Base-by-base conservation (phyloP, 2,888 invertebrate species). In the Nebria salina region DNA sequence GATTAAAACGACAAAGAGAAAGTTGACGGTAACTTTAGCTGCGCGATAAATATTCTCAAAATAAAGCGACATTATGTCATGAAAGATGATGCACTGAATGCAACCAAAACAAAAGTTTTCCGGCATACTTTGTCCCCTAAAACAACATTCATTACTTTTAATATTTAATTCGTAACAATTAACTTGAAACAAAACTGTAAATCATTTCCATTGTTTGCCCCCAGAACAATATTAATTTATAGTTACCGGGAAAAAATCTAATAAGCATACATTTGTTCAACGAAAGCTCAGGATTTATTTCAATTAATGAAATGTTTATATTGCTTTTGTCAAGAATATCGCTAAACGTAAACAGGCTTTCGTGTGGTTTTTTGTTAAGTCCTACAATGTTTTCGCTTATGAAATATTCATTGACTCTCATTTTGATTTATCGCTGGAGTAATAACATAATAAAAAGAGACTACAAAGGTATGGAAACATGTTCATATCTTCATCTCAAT, bases 21-120 rank as follows among this genome's bases (percentile, higher is more conserved):
- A 54, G 54, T 54, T 54, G 54, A 54, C 54, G 54, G 54, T 54
- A 54, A 54, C 54, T 54, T 54, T 54, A 11, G 54, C 54, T 2
- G 11, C 54, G 54, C 54, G 54, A 54, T 54, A 54, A 54, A 54
- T 54, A 54, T 54, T 54, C 54, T 11, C 54, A 54, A 54, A 54
- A 54, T 54, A 54, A 54, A 54, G 54, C 11, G 54, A 54, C 54
- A 54, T 54, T 54, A 54, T 54, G 54, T 54, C 54, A 54, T 54
- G 54, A 54, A 54, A 54, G 54, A 54, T 54, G 54, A 54, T 54
- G 54, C 54, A 54, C 54, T 54, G 54, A 54, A 54, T 54, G 54
- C 54, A 54, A 54, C 54, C 54, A 54, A 54, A 54, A 54, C 54
- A 54, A 54, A 54, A 54, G 54, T 54, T 54, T 54, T 54, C 54